Percentiles rank a stretch among this genome's conserved stretches.
phyloP scores from a whole-genome alignment of 2,888 invertebrate genomes.

The Malachius bipustulatus region DNA sequence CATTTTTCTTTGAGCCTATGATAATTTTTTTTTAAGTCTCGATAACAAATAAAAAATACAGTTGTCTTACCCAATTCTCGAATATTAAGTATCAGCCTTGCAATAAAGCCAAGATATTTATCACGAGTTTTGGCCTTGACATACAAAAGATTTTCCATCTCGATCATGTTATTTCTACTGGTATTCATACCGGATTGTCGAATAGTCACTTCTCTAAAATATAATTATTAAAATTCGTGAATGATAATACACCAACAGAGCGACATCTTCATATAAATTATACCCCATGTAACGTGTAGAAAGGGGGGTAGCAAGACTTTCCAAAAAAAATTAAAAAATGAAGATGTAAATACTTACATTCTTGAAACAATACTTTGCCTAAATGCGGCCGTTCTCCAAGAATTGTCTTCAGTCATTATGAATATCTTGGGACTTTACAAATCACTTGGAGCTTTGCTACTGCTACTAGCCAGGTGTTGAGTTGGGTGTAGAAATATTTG shows the following conservation, averaged over 20 bases:
- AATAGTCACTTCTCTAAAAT: conserved; percentile 73
- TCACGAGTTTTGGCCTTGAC: conserved; percentile 81
- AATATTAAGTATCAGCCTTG: conserved; percentile 79
- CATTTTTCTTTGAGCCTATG: conserved; percentile 38
- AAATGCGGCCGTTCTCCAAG: conserved; percentile 69
- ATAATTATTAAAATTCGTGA: background rate
- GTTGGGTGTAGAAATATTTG: too few relatives aligned
- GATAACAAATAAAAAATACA: too few relatives aligned
- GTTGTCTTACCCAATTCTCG: conserved; percentile 71
- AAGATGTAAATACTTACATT: conserved; percentile 54
- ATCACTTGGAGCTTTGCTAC: too few relatives aligned
- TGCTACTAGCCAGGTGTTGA: too few relatives aligned
- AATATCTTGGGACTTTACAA: too few relatives aligned
- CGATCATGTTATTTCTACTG: conserved; percentile 70
- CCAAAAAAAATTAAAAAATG: too few relatives aligned
- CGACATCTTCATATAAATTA: too few relatives aligned
- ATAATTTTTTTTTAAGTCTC: too few relatives aligned
- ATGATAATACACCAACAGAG: too few relatives aligned
- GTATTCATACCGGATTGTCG: conserved; percentile 73
- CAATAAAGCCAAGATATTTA: conserved; percentile 83
- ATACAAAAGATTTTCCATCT: conserved; percentile 91
- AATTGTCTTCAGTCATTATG: too few relatives aligned
- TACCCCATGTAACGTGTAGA: too few relatives aligned
- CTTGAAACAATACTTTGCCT: conserved; percentile 76
- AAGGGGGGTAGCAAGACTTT: too few relatives aligned